phyloP scores from a whole-genome alignment of 1,140 invertebrate genomes.

The Ostrea edulis region DNA sequence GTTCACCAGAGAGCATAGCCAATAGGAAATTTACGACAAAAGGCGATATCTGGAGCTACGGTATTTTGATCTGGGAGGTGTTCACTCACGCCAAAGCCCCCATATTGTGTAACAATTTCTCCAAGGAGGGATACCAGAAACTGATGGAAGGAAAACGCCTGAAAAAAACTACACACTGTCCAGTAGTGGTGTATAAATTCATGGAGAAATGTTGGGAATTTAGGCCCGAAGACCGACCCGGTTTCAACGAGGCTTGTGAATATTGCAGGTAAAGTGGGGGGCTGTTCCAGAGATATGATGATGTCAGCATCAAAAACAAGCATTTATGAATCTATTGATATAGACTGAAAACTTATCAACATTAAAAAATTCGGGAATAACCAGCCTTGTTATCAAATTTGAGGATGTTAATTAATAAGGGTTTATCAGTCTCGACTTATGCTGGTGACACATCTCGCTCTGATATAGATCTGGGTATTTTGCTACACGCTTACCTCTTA shows the following conservation, averaged over 20 bases:
- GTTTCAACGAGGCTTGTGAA: constrained; percentile 40
- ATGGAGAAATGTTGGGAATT: constrained; percentile 55
- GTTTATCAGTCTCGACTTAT: too few relatives aligned
- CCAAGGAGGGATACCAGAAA: neutral
- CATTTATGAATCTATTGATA: too few relatives aligned
- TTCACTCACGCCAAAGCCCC: constrained; percentile 60
- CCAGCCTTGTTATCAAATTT: too few relatives aligned
- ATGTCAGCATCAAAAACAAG: too few relatives aligned
- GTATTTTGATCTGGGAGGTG: constrained; percentile 62
- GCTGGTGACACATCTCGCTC: too few relatives aligned
- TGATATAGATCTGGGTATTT: too few relatives aligned
- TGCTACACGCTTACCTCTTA: too few relatives aligned
- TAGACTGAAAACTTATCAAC: too few relatives aligned
- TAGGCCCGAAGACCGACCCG: constrained; percentile 38
- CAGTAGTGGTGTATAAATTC: constrained; percentile 44
- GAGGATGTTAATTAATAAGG: too few relatives aligned
- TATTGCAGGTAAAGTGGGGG: neutral
- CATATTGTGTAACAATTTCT: constrained; percentile 8
- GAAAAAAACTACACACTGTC: constrained; percentile 39
- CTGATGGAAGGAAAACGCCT: constrained; percentile 45
- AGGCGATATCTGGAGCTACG: constrained; percentile 64
- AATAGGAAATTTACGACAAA: constrained; percentile 51
- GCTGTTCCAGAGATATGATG: neutral
- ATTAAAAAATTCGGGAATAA: too few relatives aligned
- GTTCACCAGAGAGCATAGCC: constrained; percentile 57